These are phyloP conservation scores for Gephyroberyx darwinii DNA, from an alignment of 2,797 vertebrate species.

Conservation along the genomic window DNA sequence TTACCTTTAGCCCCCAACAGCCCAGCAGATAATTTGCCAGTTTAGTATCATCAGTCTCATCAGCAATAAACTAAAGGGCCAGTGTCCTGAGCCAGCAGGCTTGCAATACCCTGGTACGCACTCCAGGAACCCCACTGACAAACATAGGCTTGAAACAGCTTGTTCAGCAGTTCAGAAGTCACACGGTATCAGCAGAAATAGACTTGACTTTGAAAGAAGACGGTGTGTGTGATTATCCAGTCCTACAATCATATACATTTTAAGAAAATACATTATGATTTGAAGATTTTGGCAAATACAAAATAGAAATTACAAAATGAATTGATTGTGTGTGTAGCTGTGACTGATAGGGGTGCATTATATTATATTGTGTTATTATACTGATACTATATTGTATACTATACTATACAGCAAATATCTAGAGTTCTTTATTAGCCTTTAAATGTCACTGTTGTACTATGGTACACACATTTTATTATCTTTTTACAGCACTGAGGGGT, in stretches of 20 bases:
- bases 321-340: too few relatives aligned
- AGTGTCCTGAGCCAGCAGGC: constrained; percentile 33
- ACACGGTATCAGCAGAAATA: background rate
- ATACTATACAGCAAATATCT: too few relatives aligned
- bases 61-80: background rate
- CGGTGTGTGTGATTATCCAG: background rate
- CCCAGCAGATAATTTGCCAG: constrained; percentile 18
- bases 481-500: background rate
- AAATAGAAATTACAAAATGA: too few relatives aligned
- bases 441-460: too few relatives aligned
- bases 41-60: constrained; percentile 50
- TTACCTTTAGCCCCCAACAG: background rate
- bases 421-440: too few relatives aligned
- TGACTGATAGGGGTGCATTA: too few relatives aligned
- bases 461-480: background rate
- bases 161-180: constrained; percentile 25
- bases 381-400: too few relatives aligned
- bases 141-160: background rate
- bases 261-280: too few relatives aligned
- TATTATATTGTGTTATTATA: too few relatives aligned
- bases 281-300: too few relatives aligned
- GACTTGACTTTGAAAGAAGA: background rate
- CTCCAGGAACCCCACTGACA: constrained; percentile 15
- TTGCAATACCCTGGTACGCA: constrained; percentile 3
- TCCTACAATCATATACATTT: background rate